Conservation (phyloP, 2,888 invertebrate species). For the Schizotus pectinicornis region DNA sequence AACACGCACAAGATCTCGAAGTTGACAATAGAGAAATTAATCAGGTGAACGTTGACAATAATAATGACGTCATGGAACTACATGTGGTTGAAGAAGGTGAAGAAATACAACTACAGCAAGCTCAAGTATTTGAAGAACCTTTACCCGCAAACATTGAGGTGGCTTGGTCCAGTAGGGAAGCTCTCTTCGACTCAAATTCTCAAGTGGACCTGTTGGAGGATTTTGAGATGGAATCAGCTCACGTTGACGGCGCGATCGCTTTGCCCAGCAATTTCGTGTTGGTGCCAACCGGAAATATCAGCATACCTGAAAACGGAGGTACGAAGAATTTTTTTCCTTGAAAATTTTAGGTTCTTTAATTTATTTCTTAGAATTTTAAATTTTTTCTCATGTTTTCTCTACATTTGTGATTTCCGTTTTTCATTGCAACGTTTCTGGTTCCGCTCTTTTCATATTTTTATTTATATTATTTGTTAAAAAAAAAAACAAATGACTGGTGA, state of each 20-base stretch:
- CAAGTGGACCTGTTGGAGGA: slow-evolving; percentile 53
- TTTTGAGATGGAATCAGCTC: slow-evolving; percentile 41
- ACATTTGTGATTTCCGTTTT: no score
- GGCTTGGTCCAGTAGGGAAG: slow-evolving; percentile 52
- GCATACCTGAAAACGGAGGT: slow-evolving; percentile 3
- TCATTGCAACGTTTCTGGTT: no score
- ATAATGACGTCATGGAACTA: slow-evolving; percentile 1
- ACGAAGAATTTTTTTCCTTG: background rate
- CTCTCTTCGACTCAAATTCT: slow-evolving; percentile 54
- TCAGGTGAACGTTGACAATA: slow-evolving; percentile 18
- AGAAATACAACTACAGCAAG: background rate
- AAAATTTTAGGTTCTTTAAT: no score
- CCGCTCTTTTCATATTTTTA: no score
- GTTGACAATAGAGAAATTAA: slow-evolving; percentile 15
- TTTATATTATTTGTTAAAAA: no score
- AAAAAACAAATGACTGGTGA: no score
- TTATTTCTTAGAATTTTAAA: no score
- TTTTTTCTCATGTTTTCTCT: no score
- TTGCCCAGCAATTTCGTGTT: background rate
- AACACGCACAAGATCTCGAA: slow-evolving; percentile 38
- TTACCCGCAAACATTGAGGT: slow-evolving; percentile 31
- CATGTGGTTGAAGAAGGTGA: slow-evolving; percentile 12
- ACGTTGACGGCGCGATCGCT: background rate
- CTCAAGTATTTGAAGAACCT: background rate
- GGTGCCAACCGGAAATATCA: background rate